These are phyloP conservation scores for Hypsopygia costalis DNA, from an alignment of 2,888 invertebrate species.

Conservation along the genomic window DNA sequence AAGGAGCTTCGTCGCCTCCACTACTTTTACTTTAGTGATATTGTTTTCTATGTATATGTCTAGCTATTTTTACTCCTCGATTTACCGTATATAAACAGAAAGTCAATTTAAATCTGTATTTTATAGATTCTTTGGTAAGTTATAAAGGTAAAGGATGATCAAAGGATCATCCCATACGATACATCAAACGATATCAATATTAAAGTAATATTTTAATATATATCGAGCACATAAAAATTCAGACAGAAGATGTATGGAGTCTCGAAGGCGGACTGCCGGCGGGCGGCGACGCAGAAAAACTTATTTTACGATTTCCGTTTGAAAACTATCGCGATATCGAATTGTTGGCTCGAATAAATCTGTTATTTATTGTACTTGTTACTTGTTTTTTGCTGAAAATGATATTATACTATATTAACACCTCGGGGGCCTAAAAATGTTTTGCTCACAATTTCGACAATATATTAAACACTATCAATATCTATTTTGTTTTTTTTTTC, in stretches of 20 bases:
- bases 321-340: conserved; percentile 51
- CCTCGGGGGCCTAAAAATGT: neutral
- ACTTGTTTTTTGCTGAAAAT: conserved; percentile 41
- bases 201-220: neutral
- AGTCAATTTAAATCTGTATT: no score
- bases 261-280: conserved; percentile 29
- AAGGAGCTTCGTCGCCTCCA: no score
- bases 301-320: conserved; percentile 76
- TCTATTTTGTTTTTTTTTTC: no score
- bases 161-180: neutral
- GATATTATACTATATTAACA: conserved; percentile 8
- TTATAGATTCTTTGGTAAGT: no score
- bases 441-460: no score
- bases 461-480: no score
- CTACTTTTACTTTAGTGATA: no score
- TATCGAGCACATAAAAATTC: conserved; percentile 1
- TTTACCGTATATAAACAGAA: no score
- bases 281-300: conserved; percentile 61
- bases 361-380: conserved; percentile 68
- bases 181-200: neutral
- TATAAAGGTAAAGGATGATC: no score
- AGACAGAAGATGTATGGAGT: neutral
- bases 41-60: no score
- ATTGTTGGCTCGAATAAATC: conserved; percentile 54
- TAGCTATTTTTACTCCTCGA: no score